These are phyloP conservation scores for Xiphophorus birchmanni DNA, from an alignment of 2,797 vertebrate genomes.

Conservation along the genomic window DNA sequence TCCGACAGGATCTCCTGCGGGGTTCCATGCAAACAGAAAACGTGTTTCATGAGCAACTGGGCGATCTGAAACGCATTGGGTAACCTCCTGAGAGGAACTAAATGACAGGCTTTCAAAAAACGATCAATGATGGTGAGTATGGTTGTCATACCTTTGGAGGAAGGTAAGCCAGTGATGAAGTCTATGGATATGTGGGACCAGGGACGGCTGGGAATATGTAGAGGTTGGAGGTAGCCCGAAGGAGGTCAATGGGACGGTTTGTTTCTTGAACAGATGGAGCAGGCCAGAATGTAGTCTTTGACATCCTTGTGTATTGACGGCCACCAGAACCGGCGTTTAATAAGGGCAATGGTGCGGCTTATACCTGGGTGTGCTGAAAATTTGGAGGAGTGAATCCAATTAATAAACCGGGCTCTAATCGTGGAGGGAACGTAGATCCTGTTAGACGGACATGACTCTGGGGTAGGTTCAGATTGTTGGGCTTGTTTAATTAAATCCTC, in stretches of 20 bases:
- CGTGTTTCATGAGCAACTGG: too few relatives aligned
- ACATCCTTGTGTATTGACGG: neutral
- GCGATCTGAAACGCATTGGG: too few relatives aligned
- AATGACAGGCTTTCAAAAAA: neutral
- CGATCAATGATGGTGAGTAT: neutral
- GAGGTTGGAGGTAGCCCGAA: neutral
- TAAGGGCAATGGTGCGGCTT: neutral
- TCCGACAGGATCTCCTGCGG: too few relatives aligned
- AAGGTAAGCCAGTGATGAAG: neutral
- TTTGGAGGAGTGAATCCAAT: neutral
- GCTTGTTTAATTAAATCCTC: neutral
- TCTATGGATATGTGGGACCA: neutral
- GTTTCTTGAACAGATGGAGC: neutral
- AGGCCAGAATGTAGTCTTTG: neutral
- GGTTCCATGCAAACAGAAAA: too few relatives aligned
- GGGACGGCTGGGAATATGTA: neutral
- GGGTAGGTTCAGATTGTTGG: neutral
- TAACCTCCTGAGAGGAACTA: neutral
- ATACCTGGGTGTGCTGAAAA: neutral
- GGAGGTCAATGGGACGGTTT: neutral
- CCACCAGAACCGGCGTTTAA: neutral
- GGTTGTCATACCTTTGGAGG: too few relatives aligned
- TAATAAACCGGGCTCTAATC: neutral
- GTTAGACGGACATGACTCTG: rapidly evolving
- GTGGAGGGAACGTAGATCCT: neutral